These are phyloP conservation scores for Xyrichtys novacula DNA, from an alignment of 2,797 vertebrate genomes.

Conservation along the genomic window DNA sequence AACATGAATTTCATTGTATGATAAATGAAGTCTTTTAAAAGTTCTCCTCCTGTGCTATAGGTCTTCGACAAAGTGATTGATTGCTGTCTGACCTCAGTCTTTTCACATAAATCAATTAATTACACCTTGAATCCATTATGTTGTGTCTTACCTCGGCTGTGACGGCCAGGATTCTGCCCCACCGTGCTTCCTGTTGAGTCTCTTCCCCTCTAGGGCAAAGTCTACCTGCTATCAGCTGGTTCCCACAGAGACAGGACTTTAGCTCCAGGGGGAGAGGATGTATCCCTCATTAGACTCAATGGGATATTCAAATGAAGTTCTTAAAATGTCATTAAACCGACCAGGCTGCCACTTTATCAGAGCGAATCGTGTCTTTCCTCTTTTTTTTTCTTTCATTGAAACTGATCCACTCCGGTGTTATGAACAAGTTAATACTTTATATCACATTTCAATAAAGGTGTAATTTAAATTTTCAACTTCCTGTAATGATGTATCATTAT, in stretches of 20 bases:
- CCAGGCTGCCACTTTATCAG: conserved; percentile 40
- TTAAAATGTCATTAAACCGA: conserved; percentile 63
- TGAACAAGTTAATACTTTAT: conserved; percentile 11
- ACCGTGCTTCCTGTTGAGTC: conserved; percentile 67
- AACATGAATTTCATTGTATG: neutral
- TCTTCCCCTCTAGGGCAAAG: conserved; percentile 77
- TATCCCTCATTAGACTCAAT: conserved; percentile 69
- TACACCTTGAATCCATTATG: conserved; percentile 19
- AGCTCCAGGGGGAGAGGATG: conserved; percentile 49
- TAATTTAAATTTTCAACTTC: conserved; percentile 8
- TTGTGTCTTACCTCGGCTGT: conserved; percentile 68
- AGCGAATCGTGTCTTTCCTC: conserved; percentile 31
- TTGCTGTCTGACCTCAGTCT: conserved; percentile 25
- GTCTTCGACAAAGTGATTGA: conserved; percentile 19
- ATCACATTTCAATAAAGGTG: conserved; percentile 21
- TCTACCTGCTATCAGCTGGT: conserved; percentile 77
- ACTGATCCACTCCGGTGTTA: conserved; percentile 21
- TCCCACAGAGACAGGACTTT: conserved; percentile 73
- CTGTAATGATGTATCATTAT: conserved; percentile 22
- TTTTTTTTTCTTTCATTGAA: conserved; percentile 26
- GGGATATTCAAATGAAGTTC: conserved; percentile 60
- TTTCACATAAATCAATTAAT: conserved; percentile 36
- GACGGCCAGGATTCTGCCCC: conserved; percentile 32
- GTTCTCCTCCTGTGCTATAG: neutral
- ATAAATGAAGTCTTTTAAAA: conserved; percentile 8